Conservation (phyloP, 2,113 vertebrate genomes). For the Dasyornis broadbenti region DNA sequence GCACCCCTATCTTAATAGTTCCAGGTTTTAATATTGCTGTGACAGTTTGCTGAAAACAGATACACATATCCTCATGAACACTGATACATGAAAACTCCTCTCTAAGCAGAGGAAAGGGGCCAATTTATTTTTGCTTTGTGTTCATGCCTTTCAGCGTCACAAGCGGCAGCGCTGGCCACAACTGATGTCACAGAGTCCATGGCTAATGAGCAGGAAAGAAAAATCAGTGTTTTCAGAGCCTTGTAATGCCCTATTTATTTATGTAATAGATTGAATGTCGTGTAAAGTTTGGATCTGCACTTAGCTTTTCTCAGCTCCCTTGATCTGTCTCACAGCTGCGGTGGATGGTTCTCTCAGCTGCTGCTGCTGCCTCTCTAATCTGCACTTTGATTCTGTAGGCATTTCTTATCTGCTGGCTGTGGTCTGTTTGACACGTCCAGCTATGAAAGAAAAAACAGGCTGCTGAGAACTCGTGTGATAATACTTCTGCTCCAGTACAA, state of each 20-base stretch:
- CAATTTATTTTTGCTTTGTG: background rate
- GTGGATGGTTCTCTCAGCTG: slow-evolving; percentile 6
- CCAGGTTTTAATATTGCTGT: background rate
- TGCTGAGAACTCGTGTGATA: background rate
- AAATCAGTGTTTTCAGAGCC: background rate
- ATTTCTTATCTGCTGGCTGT: slow-evolving; percentile 40
- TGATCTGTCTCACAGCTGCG: background rate
- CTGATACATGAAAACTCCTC: background rate
- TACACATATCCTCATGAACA: background rate
- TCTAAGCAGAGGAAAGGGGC: background rate
- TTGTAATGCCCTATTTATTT: background rate
- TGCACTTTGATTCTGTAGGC: slow-evolving; percentile 4
- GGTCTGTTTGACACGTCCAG: slow-evolving; percentile 7
- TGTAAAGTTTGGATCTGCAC: background rate
- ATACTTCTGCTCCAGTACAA: background rate
- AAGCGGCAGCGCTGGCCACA: background rate
- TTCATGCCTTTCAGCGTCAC: background rate
- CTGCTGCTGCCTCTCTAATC: background rate
- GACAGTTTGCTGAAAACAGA: background rate
- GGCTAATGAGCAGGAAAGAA: background rate
- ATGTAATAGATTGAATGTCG: background rate
- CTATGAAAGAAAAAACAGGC: background rate
- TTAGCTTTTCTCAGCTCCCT: background rate
- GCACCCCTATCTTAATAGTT: background rate
- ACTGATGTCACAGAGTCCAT: background rate